These are phyloP conservation scores for Artemia sp. DNA, from an alignment of 2,888 invertebrate species.

Conservation along the genomic window DNA sequence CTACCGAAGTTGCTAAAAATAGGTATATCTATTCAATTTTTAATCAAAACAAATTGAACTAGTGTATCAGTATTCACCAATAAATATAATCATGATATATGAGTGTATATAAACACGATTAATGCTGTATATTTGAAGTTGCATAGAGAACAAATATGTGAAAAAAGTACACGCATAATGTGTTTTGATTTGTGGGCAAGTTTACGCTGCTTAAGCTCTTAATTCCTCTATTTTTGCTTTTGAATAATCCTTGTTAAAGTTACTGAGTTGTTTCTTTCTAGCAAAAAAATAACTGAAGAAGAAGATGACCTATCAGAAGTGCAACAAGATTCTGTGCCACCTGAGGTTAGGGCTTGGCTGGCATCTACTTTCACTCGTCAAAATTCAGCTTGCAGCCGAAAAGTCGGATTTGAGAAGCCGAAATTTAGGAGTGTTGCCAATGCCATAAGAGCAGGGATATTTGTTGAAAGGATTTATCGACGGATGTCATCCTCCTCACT, in stretches of 20 bases:
- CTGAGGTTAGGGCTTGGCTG: slow-evolving; percentile 89
- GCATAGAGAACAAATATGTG: too few species aligned
- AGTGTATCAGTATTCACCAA: too few species aligned
- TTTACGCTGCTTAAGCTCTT: too few species aligned
- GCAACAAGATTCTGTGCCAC: slow-evolving; percentile 87
- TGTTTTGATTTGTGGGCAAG: too few species aligned
- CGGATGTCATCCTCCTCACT: slow-evolving; percentile 43
- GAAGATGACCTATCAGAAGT: slow-evolving; percentile 91
- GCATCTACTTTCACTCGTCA: slow-evolving; percentile 88
- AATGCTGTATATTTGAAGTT: too few species aligned
- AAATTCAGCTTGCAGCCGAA: slow-evolving; percentile 27
- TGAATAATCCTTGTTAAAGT: background rate
- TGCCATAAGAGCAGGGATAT: slow-evolving; percentile 86
- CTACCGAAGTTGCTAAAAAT: too few species aligned
- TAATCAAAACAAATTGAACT: too few species aligned
- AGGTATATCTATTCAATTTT: too few species aligned
- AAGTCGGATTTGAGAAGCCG: slow-evolving; percentile 33
- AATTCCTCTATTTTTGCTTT: background rate
- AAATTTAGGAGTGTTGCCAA: slow-evolving; percentile 89
- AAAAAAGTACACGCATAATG: too few species aligned
- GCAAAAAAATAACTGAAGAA: slow-evolving; percentile 64
- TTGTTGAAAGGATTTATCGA: slow-evolving; percentile 83
- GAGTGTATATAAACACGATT: too few species aligned
- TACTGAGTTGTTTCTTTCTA: background rate
- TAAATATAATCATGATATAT: too few species aligned